These are phyloP conservation scores for Parasteatoda lunata DNA, from an alignment of 2,888 invertebrate species.

Conservation along the genomic window DNA sequence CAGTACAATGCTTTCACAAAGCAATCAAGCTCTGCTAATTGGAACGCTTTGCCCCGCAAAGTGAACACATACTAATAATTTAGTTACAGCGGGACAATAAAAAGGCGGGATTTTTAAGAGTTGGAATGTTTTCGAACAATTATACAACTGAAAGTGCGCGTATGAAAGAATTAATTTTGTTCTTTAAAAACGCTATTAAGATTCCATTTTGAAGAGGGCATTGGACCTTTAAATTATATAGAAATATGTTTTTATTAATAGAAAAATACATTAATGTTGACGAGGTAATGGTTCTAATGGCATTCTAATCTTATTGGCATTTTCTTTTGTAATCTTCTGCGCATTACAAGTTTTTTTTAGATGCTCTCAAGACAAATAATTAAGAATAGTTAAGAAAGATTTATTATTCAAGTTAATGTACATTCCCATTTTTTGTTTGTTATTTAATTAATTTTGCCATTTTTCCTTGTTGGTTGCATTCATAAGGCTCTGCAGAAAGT, in stretches of 20 bases:
- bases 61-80: constrained; percentile 36
- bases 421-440: no score
- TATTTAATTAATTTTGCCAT: no score
- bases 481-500: no score
- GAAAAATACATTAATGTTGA: background rate
- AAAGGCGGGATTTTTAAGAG: background rate
- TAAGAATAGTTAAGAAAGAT: no score
- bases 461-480: no score
- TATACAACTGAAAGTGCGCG: background rate
- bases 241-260: constrained; percentile 18
- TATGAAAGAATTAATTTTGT: background rate
- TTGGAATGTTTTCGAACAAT: constrained; percentile 28
- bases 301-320: background rate
- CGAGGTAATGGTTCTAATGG: background rate
- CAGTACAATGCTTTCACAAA: constrained; percentile 17
- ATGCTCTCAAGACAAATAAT: no score
- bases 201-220: constrained; percentile 4
- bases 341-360: no score
- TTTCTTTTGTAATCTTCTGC: no score
- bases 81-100: constrained; percentile 30
- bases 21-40: constrained; percentile 36
- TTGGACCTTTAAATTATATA: background rate
- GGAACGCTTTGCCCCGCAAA: constrained; percentile 17
- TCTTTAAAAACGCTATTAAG: background rate
- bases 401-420: no score